These are phyloP conservation scores for Hiodon tergisus DNA, from an alignment of 2,113 vertebrate species.

Conservation along the genomic window DNA sequence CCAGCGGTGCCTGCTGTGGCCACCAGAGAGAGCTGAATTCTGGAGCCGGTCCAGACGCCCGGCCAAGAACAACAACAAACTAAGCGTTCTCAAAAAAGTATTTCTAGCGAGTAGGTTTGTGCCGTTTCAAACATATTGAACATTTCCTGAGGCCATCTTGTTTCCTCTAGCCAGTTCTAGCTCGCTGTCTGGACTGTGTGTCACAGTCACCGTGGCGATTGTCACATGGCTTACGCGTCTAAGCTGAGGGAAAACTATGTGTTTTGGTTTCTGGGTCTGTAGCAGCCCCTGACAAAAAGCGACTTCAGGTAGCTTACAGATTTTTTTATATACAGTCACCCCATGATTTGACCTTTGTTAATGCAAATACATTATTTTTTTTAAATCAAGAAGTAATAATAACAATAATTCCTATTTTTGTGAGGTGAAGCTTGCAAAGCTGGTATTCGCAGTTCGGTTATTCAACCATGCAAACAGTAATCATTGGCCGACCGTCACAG, in stretches of 20 bases:
- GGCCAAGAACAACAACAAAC: conserved; percentile 3
- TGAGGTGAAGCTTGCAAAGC: background rate
- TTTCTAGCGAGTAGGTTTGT: background rate
- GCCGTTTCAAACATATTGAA: background rate
- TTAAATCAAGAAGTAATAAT: background rate
- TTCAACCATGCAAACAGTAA: background rate
- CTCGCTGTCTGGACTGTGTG: background rate
- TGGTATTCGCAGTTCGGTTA: background rate
- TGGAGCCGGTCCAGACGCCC: background rate
- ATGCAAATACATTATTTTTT: background rate
- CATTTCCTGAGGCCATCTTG: background rate
- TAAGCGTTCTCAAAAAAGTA: background rate
- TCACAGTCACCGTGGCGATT: background rate
- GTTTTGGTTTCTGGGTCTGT: background rate
- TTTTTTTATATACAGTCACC: background rate
- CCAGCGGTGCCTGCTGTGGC: conserved; percentile 38
- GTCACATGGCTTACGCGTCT: background rate
- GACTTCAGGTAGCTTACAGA: background rate
- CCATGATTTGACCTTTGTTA: background rate
- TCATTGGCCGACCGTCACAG: conserved; percentile 13
- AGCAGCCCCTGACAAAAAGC: background rate
- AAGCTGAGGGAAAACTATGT: background rate
- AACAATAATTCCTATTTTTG: background rate
- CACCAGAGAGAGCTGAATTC: conserved; percentile 34
- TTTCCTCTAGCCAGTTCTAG: conserved; percentile 2